A percentile compares a stretch with the other conserved stretches of the same genome.
These are phyloP conservation scores for Aptenodytes forsteri DNA, from an alignment of 2,113 vertebrate genomes.

Conservation along the genomic window DNA sequence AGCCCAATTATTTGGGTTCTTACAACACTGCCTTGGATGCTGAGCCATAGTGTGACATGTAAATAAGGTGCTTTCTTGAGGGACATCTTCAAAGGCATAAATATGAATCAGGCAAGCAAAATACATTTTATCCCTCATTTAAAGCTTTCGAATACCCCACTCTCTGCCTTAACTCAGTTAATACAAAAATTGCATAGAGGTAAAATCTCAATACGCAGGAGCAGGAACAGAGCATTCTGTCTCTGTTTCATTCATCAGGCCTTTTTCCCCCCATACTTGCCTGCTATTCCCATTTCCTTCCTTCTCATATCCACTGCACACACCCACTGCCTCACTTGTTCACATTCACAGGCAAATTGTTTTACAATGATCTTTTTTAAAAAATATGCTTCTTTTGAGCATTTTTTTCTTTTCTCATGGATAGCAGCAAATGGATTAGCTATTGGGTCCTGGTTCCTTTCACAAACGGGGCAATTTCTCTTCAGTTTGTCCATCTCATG, in stretches of 20 bases:
- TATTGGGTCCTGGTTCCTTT: background rate
- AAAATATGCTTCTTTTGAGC: background rate
- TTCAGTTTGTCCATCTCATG: background rate
- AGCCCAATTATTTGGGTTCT: background rate
- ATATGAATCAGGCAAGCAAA: background rate
- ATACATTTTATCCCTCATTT: background rate
- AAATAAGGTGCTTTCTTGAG: background rate
- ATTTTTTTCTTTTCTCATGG: background rate
- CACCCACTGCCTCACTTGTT: background rate
- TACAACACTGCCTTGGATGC: background rate
- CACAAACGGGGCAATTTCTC: background rate
- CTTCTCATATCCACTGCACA: background rate
- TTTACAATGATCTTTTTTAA: background rate
- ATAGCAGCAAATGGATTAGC: background rate
- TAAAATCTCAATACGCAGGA: background rate
- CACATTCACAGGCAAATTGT: background rate
- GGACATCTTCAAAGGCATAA: background rate
- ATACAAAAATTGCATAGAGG: accelerated
- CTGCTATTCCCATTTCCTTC: conserved; percentile 58
- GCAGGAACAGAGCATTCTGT: background rate
- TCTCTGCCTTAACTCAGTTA: background rate
- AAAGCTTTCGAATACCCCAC: background rate
- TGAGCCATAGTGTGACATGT: background rate
- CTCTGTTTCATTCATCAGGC: conserved; percentile 26
- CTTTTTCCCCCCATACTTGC: background rate